A percentile compares a stretch with the other conserved stretches of the same genome.
These are phyloP conservation scores for Tupaia chinensis DNA, from an alignment of 2,113 vertebrate genomes.

Conservation along the genomic window DNA sequence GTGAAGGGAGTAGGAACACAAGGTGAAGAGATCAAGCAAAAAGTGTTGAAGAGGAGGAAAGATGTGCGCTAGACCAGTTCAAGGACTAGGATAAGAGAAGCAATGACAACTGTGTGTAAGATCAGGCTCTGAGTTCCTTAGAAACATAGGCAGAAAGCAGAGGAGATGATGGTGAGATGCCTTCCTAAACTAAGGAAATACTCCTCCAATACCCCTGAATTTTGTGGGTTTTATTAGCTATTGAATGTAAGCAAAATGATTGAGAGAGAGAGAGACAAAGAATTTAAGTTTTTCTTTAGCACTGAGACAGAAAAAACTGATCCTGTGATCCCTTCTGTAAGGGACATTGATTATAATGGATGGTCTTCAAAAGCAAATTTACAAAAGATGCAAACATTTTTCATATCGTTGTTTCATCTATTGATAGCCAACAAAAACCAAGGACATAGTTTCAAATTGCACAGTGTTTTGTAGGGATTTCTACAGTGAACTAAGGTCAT, in stretches of 20 bases:
- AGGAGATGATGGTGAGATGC: neutral
- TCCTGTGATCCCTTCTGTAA: neutral
- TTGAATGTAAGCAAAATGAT: neutral
- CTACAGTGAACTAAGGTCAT: neutral
- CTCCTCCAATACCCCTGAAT: neutral
- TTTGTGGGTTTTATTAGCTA: neutral
- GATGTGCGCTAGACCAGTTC: neutral
- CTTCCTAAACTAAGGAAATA: neutral
- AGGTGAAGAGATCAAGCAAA: neutral
- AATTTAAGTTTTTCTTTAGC: neutral
- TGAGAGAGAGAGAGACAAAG: neutral
- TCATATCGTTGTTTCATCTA: neutral
- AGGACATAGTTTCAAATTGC: neutral
- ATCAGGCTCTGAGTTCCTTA: neutral
- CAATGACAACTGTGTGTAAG: neutral
- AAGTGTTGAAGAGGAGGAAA: neutral
- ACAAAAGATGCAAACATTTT: neutral
- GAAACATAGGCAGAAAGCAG: neutral
- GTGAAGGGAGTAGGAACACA: neutral
- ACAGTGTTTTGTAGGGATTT: neutral
- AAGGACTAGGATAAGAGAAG: neutral
- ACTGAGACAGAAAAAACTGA: neutral
- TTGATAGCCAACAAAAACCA: neutral
- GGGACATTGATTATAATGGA: neutral
- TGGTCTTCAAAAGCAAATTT: constrained; percentile 6